phyloP scores from a whole-genome alignment of 2,113 vertebrate species.

The Colius striatus region DNA sequence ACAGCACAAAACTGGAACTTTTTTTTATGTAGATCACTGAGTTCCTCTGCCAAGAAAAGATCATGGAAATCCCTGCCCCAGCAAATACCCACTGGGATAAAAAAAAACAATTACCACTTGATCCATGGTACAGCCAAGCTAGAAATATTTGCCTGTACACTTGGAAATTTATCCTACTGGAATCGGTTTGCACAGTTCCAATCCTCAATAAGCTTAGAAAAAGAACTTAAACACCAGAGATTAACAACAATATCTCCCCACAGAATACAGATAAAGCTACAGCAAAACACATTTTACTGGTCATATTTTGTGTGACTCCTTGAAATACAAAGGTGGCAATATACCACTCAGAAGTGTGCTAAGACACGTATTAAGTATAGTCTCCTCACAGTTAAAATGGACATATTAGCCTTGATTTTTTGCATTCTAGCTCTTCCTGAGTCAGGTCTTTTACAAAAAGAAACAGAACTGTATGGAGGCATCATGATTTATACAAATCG shows the following conservation, averaged over 20 bases:
- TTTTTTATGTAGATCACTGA: not conserved
- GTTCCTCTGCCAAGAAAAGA: not conserved
- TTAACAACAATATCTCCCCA: not conserved
- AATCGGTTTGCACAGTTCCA: not conserved
- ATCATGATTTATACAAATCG: not conserved
- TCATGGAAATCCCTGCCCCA: not conserved
- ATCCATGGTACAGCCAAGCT: not conserved
- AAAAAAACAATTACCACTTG: not conserved
- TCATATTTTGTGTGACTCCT: not conserved
- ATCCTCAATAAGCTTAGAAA: not conserved
- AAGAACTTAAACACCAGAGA: not conserved
- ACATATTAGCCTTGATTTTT: not conserved
- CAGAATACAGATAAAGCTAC: not conserved
- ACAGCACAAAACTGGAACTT: not conserved
- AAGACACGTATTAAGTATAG: not conserved
- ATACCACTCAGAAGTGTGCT: not conserved
- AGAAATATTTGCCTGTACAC: not conserved
- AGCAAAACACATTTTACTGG: not conserved
- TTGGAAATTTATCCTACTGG: not conserved
- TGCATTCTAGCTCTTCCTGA: not conserved
- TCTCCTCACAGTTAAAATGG: not conserved
- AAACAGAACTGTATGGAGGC: not conserved
- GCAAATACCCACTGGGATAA: not conserved
- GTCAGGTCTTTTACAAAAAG: not conserved
- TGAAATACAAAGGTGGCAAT: not conserved